phyloP scores from a whole-genome alignment of 2,797 vertebrate genomes.

The Melanogrammus aeglefinus region DNA sequence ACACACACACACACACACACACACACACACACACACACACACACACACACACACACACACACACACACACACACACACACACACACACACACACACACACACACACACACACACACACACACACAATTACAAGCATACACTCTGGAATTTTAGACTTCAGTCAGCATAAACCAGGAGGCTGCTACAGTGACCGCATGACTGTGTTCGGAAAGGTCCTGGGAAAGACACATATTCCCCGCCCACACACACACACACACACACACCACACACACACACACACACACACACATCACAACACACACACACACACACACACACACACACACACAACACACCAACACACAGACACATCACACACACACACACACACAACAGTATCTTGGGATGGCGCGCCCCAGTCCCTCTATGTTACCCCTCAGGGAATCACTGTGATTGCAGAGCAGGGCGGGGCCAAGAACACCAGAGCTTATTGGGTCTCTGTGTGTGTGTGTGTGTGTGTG shows the following conservation, averaged over 20 bases:
- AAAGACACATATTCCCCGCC: conserved; percentile 14
- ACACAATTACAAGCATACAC: background rate
- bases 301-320: conserved; percentile 13
- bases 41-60: too few relatives aligned
- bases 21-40: too few relatives aligned
- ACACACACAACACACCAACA: conserved; percentile 19
- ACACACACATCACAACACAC: conserved; percentile 21
- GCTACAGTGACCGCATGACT: conserved; percentile 52
- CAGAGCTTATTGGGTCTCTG: too few relatives aligned
- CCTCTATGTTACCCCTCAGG: too few relatives aligned
- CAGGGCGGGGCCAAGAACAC: too few relatives aligned
- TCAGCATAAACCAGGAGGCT: conserved; percentile 25
- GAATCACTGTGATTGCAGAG: background rate
- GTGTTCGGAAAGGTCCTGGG: conserved; percentile 19
- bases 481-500: background rate
- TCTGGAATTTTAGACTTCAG: conserved; percentile 26
- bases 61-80: too few relatives aligned
- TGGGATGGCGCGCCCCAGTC: too few relatives aligned
- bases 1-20: too few relatives aligned
- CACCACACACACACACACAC: conserved; percentile 14
- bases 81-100: too few relatives aligned
- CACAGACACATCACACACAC: conserved; percentile 7
- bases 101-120: conserved; percentile 2
- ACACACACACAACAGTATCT: background rate
- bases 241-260: background rate